These are phyloP conservation scores for Eutrigla gurnardus DNA, from an alignment of 2,797 vertebrate species.

Conservation along the genomic window DNA sequence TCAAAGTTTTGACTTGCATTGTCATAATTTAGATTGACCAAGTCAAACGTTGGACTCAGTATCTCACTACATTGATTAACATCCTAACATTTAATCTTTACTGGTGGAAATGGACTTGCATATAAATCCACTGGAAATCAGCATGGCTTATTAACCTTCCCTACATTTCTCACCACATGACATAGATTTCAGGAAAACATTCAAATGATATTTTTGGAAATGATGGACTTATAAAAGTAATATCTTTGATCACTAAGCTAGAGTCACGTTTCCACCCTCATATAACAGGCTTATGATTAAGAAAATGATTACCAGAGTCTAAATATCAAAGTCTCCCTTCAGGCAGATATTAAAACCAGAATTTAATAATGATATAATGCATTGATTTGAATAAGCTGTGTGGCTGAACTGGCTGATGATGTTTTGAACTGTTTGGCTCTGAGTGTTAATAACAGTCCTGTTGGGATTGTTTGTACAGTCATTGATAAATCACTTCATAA, in stretches of 20 bases:
- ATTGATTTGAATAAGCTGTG: neutral
- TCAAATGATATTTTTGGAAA: slow-evolving; percentile 2
- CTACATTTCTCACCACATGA: neutral
- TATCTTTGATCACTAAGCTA: no score
- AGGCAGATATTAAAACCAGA: slow-evolving; percentile 1
- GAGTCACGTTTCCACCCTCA: slow-evolving; percentile 2
- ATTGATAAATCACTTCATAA: slow-evolving; percentile 29
- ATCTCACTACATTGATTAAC: no score
- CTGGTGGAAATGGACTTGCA: neutral
- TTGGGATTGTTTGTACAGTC: slow-evolving; percentile 37
- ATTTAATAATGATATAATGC: neutral
- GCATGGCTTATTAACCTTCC: neutral
- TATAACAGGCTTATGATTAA: neutral
- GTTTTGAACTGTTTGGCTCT: neutral
- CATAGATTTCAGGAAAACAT: neutral
- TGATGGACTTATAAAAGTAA: neutral
- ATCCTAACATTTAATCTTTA: neutral
- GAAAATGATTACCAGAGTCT: neutral
- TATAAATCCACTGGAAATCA: neutral
- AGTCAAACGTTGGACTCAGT: neutral
- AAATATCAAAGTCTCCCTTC: neutral
- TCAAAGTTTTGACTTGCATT: no score
- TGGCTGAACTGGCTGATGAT: slow-evolving; percentile 5
- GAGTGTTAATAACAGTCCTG: slow-evolving; percentile 54
- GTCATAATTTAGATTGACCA: neutral